Evolutionary conservation across 2,113 vertebrate species (phyloP).

Genomic region (Microtus ochrogaster): DNA sequence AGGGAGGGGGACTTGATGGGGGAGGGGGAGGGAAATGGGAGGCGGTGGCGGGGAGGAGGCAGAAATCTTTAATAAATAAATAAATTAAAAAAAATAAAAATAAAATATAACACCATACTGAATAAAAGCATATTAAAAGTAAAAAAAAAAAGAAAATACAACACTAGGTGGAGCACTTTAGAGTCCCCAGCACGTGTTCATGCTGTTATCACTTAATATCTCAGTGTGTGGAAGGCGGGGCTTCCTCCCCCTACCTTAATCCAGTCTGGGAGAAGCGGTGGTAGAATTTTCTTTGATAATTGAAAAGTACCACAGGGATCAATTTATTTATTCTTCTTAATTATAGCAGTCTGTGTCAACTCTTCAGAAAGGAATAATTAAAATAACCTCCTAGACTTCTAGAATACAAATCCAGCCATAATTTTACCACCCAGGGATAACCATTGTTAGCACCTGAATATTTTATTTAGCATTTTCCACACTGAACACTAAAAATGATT

Average conservation of each 20-base stretch:
- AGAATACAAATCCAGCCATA: conserved; percentile 32
- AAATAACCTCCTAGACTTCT: conserved; percentile 46
- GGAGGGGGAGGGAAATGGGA: too few relatives aligned
- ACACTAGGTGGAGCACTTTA: neutral
- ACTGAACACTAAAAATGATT: conserved; percentile 43
- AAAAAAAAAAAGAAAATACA: too few relatives aligned
- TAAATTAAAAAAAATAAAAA: too few relatives aligned
- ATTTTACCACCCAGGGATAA: conserved; percentile 51
- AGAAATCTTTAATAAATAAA: too few relatives aligned
- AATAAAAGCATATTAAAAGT: too few relatives aligned
- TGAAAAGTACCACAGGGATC: conserved; percentile 28
- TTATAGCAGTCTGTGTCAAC: conserved; percentile 31
- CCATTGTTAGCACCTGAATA: conserved; percentile 25
- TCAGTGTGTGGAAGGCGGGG: neutral
- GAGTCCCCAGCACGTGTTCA: neutral
- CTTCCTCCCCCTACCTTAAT: conserved; percentile 19
- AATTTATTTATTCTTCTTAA: conserved; percentile 61
- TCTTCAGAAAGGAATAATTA: conserved; percentile 59
- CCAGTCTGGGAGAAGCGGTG: conserved; percentile 21
- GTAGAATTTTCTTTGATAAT: conserved; percentile 11
- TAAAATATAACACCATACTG: too few relatives aligned
- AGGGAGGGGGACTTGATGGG: too few relatives aligned
- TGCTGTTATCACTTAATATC: neutral
- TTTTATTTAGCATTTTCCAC: conserved; percentile 55
- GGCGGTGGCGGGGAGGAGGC: too few relatives aligned